Evolutionary conservation across 2,797 vertebrate species (phyloP).

Genomic region (Molossus molossus): DNA sequence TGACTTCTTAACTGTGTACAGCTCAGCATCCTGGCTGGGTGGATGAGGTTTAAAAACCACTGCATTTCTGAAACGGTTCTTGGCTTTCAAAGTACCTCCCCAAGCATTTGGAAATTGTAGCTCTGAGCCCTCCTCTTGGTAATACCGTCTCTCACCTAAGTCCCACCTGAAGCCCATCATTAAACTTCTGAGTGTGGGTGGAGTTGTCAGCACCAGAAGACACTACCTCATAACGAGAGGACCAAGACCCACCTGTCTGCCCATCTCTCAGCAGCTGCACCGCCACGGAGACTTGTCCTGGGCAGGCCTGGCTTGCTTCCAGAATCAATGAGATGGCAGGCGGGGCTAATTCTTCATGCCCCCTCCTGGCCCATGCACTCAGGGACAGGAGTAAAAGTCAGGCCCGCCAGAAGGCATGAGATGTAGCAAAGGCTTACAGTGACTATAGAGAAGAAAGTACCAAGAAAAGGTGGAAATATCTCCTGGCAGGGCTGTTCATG

Average conservation of each 20-base stretch:
- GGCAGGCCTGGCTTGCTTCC: not conserved
- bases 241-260: not conserved
- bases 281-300: not conserved
- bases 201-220: conserved; percentile 65
- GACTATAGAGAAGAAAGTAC: not conserved
- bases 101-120: conserved; percentile 77
- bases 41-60: conserved; percentile 52
- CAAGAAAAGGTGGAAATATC: not conserved
- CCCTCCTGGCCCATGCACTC: not conserved
- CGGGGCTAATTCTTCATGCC: not conserved
- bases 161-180: conserved; percentile 72
- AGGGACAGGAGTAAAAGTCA: not conserved
- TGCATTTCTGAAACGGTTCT: conserved; percentile 29
- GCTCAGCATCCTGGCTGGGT: not conserved
- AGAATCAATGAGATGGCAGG: conserved; percentile 28
- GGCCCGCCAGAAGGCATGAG: not conserved
- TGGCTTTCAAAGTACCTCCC: conserved; percentile 51
- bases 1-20: not conserved
- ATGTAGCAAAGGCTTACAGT: not conserved
- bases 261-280: not conserved
- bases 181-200: conserved; percentile 59
- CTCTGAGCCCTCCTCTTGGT: not conserved
- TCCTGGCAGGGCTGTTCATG: not conserved
- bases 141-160: conserved; percentile 59
- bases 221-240: conserved; percentile 71